Evolutionary conservation across 2,888 invertebrate species (phyloP), one percentile per base, ranked within the genome.

Genomic region (Rhingia campestris): DNA sequence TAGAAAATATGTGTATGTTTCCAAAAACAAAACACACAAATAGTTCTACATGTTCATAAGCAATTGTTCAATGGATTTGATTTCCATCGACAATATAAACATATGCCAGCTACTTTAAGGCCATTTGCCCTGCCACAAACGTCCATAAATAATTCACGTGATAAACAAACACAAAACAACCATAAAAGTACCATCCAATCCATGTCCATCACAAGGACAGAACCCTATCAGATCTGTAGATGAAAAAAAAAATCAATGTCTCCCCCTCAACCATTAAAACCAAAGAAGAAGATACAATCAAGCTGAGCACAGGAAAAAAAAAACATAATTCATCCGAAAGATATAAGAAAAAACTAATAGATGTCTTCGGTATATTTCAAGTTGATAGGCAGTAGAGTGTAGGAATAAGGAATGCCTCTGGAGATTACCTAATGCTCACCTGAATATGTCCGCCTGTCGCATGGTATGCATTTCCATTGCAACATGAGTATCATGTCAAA

Each of bases 71-170:
- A 2, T 22, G 22, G 6, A 41, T 41, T 54, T 35, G 30, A 41
- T 22, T n/a, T 30, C 41, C 0, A 58, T 41, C 41, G 41, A 58
- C 22, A 58, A 47, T 32, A 47, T 54, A 51, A 64, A 45, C 41
- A 41, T 41, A 10, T 22, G 22, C 2, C 53, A 70, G 70, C 63
- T 70, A 58, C 43, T 77, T 22, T 22, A 22, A 22, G 22, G 22
- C 22, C 22, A 22, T 22, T 22, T 22, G 22, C 22, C 1, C 22
- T 22, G 22, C 22, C 14, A 70, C 69, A 80, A 80, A 63, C 67
- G 63, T 59, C 58, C 53, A 81, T 69, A 69, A 74, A 80, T 80
- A 67, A 81, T 81, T 74, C 63, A 69, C 43, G 81, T 64, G 81
- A 59, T 64, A 69, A 53, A 14, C 37, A 69, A 4, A 58, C 49